A percentile compares a stretch with the other conserved stretches of the same genome.
Conservation (phyloP, 2,888 invertebrate genomes). For the Cepaea hortensis region DNA sequence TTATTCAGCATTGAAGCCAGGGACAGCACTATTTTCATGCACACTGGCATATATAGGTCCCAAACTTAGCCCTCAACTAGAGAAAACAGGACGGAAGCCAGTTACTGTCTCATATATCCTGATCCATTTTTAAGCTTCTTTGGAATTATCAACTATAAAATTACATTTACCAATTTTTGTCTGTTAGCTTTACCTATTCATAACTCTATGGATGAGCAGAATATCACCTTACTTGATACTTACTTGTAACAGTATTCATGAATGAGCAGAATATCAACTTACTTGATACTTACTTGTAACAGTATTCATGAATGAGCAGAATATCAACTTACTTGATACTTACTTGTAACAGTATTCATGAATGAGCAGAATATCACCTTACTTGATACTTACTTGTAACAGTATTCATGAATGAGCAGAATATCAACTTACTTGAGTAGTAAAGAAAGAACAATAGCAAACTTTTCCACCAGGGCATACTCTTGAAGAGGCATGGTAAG, state of each 20-base stretch:
- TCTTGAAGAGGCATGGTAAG: constrained; percentile 87
- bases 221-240: constrained; percentile 82
- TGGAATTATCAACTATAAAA: too few species aligned
- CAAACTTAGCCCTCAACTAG: too few species aligned
- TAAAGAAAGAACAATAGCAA: constrained; percentile 82
- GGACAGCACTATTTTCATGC: too few species aligned
- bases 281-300: constrained; percentile 80
- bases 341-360: background rate
- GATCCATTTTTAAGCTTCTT: too few species aligned
- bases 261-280: constrained; percentile 76
- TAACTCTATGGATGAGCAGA: background rate
- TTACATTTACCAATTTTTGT: too few species aligned
- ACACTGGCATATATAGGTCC: too few species aligned
- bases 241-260: background rate
- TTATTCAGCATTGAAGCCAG: too few species aligned
- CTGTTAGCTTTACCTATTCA: too few species aligned
- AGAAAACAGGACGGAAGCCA: too few species aligned
- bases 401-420: too few species aligned
- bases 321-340: constrained; percentile 82
- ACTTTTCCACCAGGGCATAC: constrained; percentile 84
- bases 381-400: too few species aligned
- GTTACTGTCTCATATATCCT: too few species aligned
- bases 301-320: background rate
- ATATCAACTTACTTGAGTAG: constrained; percentile 84
- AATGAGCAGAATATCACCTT: constrained; percentile 76